These are phyloP conservation scores for Melipona beecheii DNA, from an alignment of 2,888 invertebrate genomes.

Conservation along the genomic window DNA sequence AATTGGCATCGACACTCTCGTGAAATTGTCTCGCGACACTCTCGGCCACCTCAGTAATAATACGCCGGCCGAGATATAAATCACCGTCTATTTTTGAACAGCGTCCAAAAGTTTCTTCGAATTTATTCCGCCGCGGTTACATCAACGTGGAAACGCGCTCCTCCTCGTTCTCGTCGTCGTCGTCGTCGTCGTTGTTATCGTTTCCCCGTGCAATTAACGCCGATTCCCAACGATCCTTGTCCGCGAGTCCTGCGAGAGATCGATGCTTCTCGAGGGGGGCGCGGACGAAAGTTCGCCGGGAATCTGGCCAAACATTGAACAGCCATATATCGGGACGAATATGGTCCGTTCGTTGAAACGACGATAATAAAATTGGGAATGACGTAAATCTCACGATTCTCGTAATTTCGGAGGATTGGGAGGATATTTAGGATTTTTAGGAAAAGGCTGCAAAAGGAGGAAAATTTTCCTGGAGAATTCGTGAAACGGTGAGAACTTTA, in stretches of 20 bases:
- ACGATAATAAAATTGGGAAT: too few species aligned
- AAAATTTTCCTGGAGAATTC: too few species aligned
- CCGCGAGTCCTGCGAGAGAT: neutral
- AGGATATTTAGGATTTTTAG: too few species aligned
- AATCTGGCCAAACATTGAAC: constrained; percentile 9
- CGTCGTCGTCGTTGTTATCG: constrained; percentile 37
- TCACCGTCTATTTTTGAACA: constrained; percentile 71
- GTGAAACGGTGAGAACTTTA: too few species aligned
- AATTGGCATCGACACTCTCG: constrained; percentile 62
- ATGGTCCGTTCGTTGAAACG: too few species aligned
- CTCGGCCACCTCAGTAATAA: constrained; percentile 56
- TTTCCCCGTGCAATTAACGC: constrained; percentile 57
- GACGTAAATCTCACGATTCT: too few species aligned
- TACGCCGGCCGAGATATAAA: constrained; percentile 64
- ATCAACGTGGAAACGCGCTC: constrained; percentile 58
- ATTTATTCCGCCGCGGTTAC: constrained; percentile 67
- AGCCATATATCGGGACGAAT: neutral
- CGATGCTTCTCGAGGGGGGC: neutral
- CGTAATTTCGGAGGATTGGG: too few species aligned
- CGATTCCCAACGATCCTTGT: constrained; percentile 5
- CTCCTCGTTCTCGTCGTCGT: constrained; percentile 22
- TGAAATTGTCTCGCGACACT: constrained; percentile 64
- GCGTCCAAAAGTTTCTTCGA: constrained; percentile 68
- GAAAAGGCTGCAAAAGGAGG: too few species aligned
- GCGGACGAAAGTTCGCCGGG: constrained; percentile 3